A percentile compares a stretch with the other conserved stretches of the same genome.
phyloP scores from a whole-genome alignment of 2,797 vertebrate genomes.

The Vipera latastei region DNA sequence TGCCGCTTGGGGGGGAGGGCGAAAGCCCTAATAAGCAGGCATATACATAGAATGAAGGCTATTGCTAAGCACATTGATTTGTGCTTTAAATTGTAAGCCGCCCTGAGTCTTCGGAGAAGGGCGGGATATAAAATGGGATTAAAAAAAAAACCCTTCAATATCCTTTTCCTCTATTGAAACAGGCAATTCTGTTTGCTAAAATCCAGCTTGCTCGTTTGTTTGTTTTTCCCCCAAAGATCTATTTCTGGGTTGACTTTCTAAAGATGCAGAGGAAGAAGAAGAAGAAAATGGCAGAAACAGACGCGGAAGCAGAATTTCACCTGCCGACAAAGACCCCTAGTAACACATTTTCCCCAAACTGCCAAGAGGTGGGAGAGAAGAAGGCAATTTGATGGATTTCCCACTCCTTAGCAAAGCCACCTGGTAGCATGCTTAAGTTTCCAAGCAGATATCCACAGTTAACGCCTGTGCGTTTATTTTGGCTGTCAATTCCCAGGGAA shows the following conservation, averaged over 20 bases:
- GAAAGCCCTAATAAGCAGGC: no score
- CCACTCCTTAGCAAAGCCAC: conserved; percentile 46
- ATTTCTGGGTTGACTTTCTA: neutral
- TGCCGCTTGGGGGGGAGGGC: no score
- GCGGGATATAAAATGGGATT: no score
- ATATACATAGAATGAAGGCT: no score
- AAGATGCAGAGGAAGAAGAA: accelerated
- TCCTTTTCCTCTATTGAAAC: neutral
- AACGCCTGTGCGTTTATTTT: neutral
- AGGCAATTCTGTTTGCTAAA: neutral
- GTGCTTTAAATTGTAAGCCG: no score
- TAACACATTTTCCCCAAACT: conserved; percentile 24
- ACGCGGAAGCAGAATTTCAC: neutral
- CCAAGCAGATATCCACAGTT: neutral
- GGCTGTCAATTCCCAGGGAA: conserved; percentile 50
- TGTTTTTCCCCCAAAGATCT: accelerated
- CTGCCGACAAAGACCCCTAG: neutral
- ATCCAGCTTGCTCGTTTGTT: neutral
- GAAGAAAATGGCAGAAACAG: neutral
- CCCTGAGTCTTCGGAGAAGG: no score
- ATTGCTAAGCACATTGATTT: no score
- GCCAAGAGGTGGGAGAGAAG: conserved; percentile 29
- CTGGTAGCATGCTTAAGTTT: conserved; percentile 53
- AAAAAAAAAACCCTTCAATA: neutral
- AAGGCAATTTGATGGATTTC: conserved; percentile 36